Conservation (phyloP, 2,888 invertebrate genomes). For the Ectobius pallidus region DNA sequence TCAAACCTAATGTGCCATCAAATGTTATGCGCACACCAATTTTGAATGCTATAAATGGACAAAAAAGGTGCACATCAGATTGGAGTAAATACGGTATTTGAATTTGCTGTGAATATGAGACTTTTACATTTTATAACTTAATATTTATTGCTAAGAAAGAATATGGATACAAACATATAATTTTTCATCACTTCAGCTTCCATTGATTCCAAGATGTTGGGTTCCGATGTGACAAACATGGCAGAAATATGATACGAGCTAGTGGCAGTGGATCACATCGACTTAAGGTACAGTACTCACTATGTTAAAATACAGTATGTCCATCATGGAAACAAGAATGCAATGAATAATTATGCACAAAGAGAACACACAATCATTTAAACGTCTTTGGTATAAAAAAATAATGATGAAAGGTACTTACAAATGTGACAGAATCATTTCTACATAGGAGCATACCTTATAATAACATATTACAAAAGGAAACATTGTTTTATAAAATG, state of each 20-base stretch:
- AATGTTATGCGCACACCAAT: too few relatives aligned
- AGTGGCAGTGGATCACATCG: conserved; percentile 10
- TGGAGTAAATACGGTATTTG: too few relatives aligned
- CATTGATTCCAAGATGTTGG: too few relatives aligned
- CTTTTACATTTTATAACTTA: too few relatives aligned
- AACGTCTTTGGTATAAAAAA: conserved; percentile 35
- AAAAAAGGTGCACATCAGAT: too few relatives aligned
- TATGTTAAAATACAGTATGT: neutral
- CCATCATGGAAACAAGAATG: neutral
- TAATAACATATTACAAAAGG: neutral
- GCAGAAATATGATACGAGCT: neutral
- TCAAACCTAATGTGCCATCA: too few relatives aligned
- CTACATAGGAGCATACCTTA: neutral
- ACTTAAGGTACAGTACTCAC: neutral
- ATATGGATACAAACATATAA: neutral
- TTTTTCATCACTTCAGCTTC: too few relatives aligned
- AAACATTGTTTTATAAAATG: neutral
- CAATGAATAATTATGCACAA: conserved; percentile 5
- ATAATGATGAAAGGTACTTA: conserved; percentile 21
- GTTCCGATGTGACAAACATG: neutral
- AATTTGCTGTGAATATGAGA: too few relatives aligned
- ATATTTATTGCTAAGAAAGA: neutral
- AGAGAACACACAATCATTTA: conserved; percentile 1
- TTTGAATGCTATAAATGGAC: too few relatives aligned
- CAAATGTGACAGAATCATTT: neutral